Evolutionary conservation across 2,113 vertebrate species (phyloP).

Genomic region (Oxyura jamaicensis): DNA sequence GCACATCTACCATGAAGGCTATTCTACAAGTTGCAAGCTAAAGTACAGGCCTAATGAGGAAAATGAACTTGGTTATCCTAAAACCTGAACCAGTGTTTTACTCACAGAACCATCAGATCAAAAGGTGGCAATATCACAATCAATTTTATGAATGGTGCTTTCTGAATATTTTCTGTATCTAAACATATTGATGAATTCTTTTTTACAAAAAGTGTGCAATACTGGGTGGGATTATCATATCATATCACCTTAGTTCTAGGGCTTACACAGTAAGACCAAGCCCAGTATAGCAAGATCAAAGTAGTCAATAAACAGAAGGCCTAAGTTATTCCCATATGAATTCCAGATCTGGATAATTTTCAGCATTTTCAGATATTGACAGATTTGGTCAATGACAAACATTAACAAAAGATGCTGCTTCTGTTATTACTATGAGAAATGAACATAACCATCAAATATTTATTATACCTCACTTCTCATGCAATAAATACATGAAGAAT

Average conservation of each 20-base stretch:
- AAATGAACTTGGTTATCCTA: background rate
- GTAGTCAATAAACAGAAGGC: background rate
- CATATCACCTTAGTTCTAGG: background rate
- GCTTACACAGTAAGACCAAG: background rate
- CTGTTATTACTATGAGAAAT: background rate
- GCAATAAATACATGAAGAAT: background rate
- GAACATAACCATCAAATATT: background rate
- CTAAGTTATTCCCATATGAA: background rate
- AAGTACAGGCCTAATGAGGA: too few species aligned
- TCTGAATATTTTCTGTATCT: background rate
- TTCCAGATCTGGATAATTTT: background rate
- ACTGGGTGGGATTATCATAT: background rate
- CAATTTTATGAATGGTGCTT: background rate
- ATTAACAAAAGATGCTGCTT: background rate
- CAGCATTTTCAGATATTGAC: background rate
- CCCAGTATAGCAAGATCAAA: background rate
- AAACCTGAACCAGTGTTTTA: background rate
- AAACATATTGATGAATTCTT: background rate
- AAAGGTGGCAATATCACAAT: background rate
- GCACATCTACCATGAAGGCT: background rate
- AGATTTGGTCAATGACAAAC: background rate
- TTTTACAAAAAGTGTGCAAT: background rate
- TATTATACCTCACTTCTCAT: background rate
- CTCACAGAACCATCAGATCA: background rate
- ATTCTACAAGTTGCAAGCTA: background rate